phyloP scores from a whole-genome alignment of 2,888 invertebrate species.

The Fragum fragum region DNA sequence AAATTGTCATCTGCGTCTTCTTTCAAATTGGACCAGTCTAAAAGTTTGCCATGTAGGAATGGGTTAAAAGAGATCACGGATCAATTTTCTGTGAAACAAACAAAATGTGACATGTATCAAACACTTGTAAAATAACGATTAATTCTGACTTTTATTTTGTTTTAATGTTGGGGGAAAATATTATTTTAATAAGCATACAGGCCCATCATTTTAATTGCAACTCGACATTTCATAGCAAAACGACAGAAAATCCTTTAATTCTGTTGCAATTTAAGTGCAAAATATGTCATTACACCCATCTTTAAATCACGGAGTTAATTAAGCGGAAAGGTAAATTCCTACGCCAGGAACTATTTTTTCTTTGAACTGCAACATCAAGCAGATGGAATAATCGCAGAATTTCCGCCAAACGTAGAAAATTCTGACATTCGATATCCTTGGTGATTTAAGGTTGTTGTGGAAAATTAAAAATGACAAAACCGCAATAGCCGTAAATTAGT shows the following conservation, averaged over 20 bases:
- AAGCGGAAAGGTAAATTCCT: conserved; percentile 25
- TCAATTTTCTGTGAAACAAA: too few relatives aligned
- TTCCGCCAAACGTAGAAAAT: conserved; percentile 11
- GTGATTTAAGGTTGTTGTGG: conserved; percentile 26
- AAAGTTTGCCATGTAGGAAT: too few relatives aligned
- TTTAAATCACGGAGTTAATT: conserved; percentile 14
- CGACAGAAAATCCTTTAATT: background rate
- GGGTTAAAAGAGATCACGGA: too few relatives aligned
- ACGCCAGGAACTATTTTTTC: conserved; percentile 31
- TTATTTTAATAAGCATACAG: too few relatives aligned
- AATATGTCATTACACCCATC: conserved; percentile 11
- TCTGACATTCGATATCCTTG: conserved; percentile 9
- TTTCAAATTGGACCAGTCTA: too few relatives aligned
- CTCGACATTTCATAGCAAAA: background rate
- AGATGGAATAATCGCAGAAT: conserved; percentile 28
- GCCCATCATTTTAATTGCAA: too few relatives aligned
- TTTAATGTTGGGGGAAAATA: too few relatives aligned
- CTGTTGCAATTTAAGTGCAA: conserved; percentile 12
- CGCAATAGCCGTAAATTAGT: conserved; percentile 24
- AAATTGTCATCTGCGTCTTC: too few relatives aligned
- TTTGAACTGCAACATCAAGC: conserved; percentile 28
- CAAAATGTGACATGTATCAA: too few relatives aligned
- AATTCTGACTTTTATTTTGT: too few relatives aligned
- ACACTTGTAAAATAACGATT: too few relatives aligned
- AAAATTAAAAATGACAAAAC: conserved; percentile 25